phyloP scores from a whole-genome alignment of 1,140 invertebrate genomes.

The Anagrus nilaparvatae region DNA sequence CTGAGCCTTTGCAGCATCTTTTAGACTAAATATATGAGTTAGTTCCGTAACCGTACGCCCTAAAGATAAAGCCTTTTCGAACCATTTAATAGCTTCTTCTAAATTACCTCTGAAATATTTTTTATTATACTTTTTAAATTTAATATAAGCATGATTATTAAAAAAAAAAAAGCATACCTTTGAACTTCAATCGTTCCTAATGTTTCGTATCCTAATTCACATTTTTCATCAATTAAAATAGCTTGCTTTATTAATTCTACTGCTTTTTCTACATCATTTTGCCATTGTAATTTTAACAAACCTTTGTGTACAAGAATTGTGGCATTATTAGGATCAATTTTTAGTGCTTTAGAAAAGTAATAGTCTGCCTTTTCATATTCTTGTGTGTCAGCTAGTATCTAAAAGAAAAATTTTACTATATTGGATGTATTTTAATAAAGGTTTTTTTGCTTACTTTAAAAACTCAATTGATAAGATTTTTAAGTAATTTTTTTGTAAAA shows the following conservation, averaged over 20 bases:
- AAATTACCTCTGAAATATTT: conserved; percentile 61
- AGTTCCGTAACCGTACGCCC: conserved; percentile 78
- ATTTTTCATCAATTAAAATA: conserved; percentile 79
- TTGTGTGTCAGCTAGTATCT: conserved; percentile 69
- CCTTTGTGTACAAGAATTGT: conserved; percentile 79
- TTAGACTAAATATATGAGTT: conserved; percentile 75
- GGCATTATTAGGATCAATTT: conserved; percentile 77
- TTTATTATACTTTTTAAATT: background rate
- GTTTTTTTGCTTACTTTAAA: too few relatives aligned
- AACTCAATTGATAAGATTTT: background rate
- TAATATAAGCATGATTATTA: too few relatives aligned
- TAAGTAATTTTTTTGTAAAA: conserved; percentile 6
- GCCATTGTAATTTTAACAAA: conserved; percentile 72
- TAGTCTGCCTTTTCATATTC: conserved; percentile 72
- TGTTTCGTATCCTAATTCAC: conserved; percentile 91
- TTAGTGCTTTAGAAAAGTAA: conserved; percentile 69
- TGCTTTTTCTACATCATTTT: conserved; percentile 69
- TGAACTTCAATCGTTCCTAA: conserved; percentile 89
- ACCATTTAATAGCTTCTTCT: conserved; percentile 68
- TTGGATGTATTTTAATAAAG: too few relatives aligned
- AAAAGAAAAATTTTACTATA: conserved; percentile 14
- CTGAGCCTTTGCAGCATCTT: conserved; percentile 80
- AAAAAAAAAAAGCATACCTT: conserved; percentile 51
- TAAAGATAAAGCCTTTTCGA: conserved; percentile 80
- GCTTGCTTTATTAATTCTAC: conserved; percentile 70